These are phyloP conservation scores for Anneissia japonica DNA, from an alignment of 35 echinoderm and acorn worm genomes.

Conservation along the genomic window DNA sequence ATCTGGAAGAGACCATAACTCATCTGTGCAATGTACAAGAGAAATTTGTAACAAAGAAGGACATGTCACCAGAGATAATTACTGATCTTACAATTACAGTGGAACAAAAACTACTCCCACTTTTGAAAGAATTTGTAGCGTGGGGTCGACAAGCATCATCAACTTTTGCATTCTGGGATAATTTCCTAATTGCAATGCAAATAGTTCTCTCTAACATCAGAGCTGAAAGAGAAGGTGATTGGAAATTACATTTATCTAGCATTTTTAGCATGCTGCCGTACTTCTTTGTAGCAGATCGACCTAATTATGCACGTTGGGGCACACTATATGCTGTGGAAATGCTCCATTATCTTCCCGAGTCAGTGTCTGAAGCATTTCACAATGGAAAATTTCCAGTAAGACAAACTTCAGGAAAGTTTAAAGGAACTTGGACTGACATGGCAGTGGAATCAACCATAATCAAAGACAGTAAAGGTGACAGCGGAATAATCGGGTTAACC, in stretches of 20 bases:
- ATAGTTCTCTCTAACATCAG: background rate
- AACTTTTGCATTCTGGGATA: background rate
- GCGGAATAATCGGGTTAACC: slow-evolving; percentile 14
- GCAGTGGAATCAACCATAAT: slow-evolving; percentile 17
- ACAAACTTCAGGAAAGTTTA: slow-evolving; percentile 25
- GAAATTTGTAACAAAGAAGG: background rate
- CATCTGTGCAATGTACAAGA: background rate
- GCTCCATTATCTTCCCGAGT: background rate
- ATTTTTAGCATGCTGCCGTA: background rate
- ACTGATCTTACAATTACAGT: background rate
- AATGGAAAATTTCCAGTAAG: slow-evolving; percentile 11
- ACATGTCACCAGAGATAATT: background rate
- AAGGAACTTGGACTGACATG: slow-evolving; percentile 22
- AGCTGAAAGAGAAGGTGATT: slow-evolving; percentile 17
- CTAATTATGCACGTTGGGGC: slow-evolving; percentile 12
- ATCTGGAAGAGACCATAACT: background rate
- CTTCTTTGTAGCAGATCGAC: slow-evolving; percentile 19
- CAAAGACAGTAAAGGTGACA: slow-evolving; percentile 28
- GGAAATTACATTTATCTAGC: background rate
- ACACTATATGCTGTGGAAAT: slow-evolving; percentile 17
- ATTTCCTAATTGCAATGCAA: background rate
- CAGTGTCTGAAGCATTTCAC: background rate
- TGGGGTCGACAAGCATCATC: background rate
- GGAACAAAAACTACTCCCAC: background rate
- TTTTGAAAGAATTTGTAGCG: background rate